phyloP scores from a whole-genome alignment of 2,113 vertebrate genomes.

The Mormyrus lacerda region DNA sequence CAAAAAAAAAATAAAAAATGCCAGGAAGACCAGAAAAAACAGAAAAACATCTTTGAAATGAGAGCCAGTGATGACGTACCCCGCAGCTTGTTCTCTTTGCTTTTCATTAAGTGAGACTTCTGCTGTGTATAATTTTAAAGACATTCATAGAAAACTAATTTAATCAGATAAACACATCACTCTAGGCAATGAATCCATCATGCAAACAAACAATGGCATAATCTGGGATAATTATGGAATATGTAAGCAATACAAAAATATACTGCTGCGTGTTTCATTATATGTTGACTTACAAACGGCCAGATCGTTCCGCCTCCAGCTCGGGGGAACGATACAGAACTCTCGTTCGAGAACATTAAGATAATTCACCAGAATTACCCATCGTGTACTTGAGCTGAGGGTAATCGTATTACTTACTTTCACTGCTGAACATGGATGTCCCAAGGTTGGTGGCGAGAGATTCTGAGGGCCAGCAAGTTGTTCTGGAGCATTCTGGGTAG shows the following conservation, averaged over 20 bases:
- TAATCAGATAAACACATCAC: slow-evolving; percentile 39
- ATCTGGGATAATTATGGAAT: slow-evolving; percentile 35
- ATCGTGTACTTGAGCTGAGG: neutral
- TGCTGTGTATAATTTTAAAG: slow-evolving; percentile 30
- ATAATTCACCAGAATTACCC: slow-evolving; percentile 17
- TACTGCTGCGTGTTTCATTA: slow-evolving; percentile 8
- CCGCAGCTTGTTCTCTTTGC: slow-evolving; percentile 27
- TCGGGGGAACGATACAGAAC: neutral
- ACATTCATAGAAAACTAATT: slow-evolving; percentile 30
- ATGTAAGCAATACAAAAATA: slow-evolving; percentile 23
- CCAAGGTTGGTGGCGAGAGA: neutral
- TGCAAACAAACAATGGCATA: slow-evolving; percentile 29
- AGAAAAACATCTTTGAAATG: slow-evolving; percentile 18
- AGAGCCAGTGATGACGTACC: slow-evolving; percentile 21
- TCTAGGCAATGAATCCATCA: slow-evolving; percentile 20
- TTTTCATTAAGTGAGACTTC: slow-evolving; percentile 38
- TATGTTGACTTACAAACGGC: neutral
- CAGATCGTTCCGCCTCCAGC: neutral
- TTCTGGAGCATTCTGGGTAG: neutral
- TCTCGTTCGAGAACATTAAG: slow-evolving; percentile 1
- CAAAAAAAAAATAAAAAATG: neutral
- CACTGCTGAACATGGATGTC: neutral
- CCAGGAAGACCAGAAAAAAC: slow-evolving; percentile 10
- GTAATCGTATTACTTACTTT: slow-evolving; percentile 7
- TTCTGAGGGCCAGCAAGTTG: neutral